phyloP scores from a whole-genome alignment of 2,113 vertebrate genomes.

The Greenwoodochromis staneri region DNA sequence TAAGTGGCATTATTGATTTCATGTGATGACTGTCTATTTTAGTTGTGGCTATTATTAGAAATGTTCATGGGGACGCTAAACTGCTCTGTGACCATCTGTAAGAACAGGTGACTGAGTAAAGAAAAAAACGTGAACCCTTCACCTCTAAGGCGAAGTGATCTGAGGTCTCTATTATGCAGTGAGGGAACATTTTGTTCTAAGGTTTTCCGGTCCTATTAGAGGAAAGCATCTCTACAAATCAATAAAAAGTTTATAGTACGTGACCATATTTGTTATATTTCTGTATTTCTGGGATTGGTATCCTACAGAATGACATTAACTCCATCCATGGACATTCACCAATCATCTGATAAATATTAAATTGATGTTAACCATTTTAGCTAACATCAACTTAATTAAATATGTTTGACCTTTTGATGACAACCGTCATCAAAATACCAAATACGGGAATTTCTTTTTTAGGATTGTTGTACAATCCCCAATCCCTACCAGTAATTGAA shows the following conservation, averaged over 20 bases:
- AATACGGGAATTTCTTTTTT: background rate
- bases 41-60: conserved; percentile 54
- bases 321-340: background rate
- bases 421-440: background rate
- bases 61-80: background rate
- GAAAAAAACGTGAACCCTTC: background rate
- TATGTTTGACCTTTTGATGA: background rate
- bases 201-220: background rate
- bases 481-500: background rate
- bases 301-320: background rate
- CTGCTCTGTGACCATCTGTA: conserved; percentile 7
- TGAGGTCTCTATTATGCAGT: background rate
- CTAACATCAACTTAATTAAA: background rate
- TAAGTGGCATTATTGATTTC: conserved; percentile 67
- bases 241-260: background rate
- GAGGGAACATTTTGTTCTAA: background rate
- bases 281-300: background rate
- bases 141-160: background rate
- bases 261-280: background rate
- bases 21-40: conserved; percentile 65
- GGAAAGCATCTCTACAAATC: background rate
- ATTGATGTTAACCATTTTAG: background rate
- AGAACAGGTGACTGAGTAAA: background rate
- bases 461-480: background rate
- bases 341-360: background rate